These are phyloP conservation scores for Pseudoips prasinana DNA, from an alignment of 2,888 invertebrate species.

Conservation along the genomic window DNA sequence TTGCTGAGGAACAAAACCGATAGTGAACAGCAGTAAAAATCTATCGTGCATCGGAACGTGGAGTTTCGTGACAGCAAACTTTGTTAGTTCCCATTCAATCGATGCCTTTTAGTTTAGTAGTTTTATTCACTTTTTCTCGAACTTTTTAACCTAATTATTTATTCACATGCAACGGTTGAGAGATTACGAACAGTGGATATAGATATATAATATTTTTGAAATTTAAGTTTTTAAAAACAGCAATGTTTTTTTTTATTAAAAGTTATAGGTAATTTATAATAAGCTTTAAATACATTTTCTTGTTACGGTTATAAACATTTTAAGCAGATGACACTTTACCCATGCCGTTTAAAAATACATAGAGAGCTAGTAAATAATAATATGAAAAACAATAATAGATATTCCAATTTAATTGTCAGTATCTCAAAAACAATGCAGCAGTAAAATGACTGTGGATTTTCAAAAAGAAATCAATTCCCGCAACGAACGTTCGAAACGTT, in stretches of 20 bases:
- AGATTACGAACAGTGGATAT: slow-evolving; percentile 10
- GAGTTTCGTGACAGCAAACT: slow-evolving; percentile 66
- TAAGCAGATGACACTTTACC: no score
- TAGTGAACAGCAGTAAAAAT: slow-evolving; percentile 64
- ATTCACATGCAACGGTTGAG: slow-evolving; percentile 47
- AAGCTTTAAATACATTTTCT: no score
- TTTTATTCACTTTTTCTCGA: slow-evolving; percentile 30
- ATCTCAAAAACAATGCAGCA: slow-evolving; percentile 13
- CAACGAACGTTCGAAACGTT: slow-evolving; percentile 19
- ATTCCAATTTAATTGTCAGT: not conserved
- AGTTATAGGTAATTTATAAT: no score
- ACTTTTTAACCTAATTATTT: slow-evolving; percentile 64
- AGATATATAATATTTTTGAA: not conserved
- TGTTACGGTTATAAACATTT: no score
- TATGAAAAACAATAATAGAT: no score
- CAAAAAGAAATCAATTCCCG: slow-evolving; percentile 30
- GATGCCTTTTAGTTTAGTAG: slow-evolving; percentile 54
- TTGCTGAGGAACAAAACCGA: slow-evolving; percentile 44
- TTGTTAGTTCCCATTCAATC: slow-evolving; percentile 61
- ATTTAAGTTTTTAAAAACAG: not conserved
- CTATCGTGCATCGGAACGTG: slow-evolving; percentile 68
- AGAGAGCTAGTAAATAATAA: no score
- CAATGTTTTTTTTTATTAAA: no score
- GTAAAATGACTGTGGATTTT: slow-evolving; percentile 28
- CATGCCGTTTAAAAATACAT: no score